phyloP scores from a whole-genome alignment of 2,888 invertebrate genomes.

The Drosophila monieri region DNA sequence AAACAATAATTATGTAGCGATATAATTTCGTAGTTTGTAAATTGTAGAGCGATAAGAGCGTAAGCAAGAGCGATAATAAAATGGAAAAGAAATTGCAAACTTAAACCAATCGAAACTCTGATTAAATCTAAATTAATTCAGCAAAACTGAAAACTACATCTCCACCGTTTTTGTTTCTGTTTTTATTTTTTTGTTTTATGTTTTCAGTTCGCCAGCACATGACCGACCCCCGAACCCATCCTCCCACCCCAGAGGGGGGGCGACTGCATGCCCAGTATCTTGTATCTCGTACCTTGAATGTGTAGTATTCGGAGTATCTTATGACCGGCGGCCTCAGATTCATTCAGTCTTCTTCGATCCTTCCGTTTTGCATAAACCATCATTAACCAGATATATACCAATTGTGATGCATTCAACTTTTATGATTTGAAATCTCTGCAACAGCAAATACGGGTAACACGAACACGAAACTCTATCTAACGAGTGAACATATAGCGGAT shows the following conservation, averaged over 20 bases:
- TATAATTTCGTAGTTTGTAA: slow-evolving; percentile 75
- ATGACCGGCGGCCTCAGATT: slow-evolving; percentile 12
- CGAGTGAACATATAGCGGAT: slow-evolving; percentile 27
- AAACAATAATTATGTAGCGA: slow-evolving; percentile 61
- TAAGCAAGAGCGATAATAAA: slow-evolving; percentile 68
- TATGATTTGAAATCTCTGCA: slow-evolving; percentile 68
- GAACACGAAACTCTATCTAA: slow-evolving; percentile 46
- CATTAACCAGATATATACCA: slow-evolving; percentile 37
- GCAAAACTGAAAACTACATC: slow-evolving; percentile 40
- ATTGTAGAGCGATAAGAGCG: slow-evolving; percentile 61
- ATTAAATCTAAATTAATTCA: slow-evolving; percentile 46
- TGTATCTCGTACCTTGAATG: slow-evolving; percentile 46
- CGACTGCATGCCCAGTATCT: slow-evolving; percentile 57
- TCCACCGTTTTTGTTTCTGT: slow-evolving; percentile 18
- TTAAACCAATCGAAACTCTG: slow-evolving; percentile 58
- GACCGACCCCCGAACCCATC: too few relatives aligned
- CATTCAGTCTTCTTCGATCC: slow-evolving; percentile 27
- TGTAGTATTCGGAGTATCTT: slow-evolving; percentile 28
- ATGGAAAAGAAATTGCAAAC: slow-evolving; percentile 75
- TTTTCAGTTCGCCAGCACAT: slow-evolving; percentile 24
- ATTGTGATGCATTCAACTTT: slow-evolving; percentile 62
- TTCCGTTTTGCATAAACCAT: slow-evolving; percentile 17
- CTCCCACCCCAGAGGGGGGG: background rate
- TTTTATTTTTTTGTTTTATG: slow-evolving; percentile 1
- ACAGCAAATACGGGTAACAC: slow-evolving; percentile 73